These are phyloP conservation scores for Acanthisitta chloris DNA, from an alignment of 2,113 vertebrate species.

Conservation along the genomic window DNA sequence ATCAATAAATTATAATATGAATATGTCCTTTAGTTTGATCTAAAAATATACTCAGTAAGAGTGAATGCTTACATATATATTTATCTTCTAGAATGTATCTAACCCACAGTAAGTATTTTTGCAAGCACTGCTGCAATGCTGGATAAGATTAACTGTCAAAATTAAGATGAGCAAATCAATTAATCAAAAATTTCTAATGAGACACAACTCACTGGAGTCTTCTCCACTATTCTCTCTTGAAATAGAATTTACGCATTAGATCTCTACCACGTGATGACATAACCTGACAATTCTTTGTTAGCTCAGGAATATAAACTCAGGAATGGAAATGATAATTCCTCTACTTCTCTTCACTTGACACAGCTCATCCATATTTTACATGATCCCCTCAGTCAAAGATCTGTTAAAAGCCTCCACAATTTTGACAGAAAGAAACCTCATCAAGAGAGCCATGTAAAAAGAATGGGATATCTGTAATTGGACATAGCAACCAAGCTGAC, in stretches of 20 bases:
- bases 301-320: neutral
- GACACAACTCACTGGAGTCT: neutral
- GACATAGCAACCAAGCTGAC: neutral
- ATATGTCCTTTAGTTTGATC: neutral
- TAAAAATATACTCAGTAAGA: neutral
- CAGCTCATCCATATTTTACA: neutral
- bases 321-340: neutral
- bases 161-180: neutral
- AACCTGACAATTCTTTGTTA: neutral
- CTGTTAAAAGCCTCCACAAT: neutral
- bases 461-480: neutral
- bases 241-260: neutral
- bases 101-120: neutral
- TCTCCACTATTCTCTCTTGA: neutral
- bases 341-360: neutral
- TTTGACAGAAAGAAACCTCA: neutral
- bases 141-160: neutral
- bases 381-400: neutral
- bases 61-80: neutral
- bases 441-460: neutral
- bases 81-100: neutral
- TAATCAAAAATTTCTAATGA: neutral
- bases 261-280: neutral
- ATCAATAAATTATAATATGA: neutral
- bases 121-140: neutral